Percentiles rank a stretch among this genome's conserved stretches.
Evolutionary conservation across 2,797 vertebrate species (phyloP).

Genomic region (Hemitrygon akajei): DNA sequence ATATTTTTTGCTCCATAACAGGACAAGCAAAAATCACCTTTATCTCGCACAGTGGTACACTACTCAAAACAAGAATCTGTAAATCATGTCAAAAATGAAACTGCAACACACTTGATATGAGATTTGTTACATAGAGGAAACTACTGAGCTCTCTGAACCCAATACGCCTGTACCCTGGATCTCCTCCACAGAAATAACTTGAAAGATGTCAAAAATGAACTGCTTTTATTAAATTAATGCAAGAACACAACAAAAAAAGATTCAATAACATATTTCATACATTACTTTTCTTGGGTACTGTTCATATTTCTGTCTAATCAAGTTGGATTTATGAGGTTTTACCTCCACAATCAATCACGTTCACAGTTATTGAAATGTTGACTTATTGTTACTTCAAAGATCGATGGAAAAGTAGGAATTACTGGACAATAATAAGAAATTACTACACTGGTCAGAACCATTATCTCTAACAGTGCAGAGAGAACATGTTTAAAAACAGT

Average conservation of each 20-base stretch:
- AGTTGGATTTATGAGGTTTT: background rate
- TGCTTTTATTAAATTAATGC: background rate
- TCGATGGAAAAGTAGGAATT: no score
- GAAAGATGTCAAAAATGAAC: background rate
- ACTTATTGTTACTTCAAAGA: background rate
- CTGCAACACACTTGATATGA: background rate
- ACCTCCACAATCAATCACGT: background rate
- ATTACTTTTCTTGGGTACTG: background rate
- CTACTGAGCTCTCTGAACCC: background rate
- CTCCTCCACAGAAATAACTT: background rate
- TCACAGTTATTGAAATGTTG: background rate
- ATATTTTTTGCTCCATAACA: no score
- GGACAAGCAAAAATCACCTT: background rate
- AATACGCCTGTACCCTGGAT: background rate
- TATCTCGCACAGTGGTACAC: background rate
- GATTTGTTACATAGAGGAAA: background rate
- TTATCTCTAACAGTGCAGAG: no score
- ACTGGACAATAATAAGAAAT: no score
- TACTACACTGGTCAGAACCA: no score
- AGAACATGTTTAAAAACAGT: no score
- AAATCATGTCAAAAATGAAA: background rate
- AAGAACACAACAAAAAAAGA: background rate
- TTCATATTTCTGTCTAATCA: background rate
- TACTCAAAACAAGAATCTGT: background rate
- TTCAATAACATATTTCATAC: background rate